Conservation (phyloP, 2,888 invertebrate genomes). For the Cinara cedri region DNA sequence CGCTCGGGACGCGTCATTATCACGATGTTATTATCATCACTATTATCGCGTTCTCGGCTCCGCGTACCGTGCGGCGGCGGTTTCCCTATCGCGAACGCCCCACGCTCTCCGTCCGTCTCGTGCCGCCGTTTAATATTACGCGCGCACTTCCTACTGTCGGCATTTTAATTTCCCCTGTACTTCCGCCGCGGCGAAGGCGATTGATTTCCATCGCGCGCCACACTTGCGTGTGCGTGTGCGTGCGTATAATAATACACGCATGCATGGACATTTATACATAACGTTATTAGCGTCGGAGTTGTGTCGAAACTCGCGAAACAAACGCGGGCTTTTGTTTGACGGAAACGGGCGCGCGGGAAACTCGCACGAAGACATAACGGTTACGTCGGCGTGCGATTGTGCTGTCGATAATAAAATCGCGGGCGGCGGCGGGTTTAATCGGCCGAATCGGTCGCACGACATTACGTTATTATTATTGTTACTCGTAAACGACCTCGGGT, state of each 20-base stretch:
- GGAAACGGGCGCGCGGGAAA: constrained; percentile 5
- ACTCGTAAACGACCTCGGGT: background rate
- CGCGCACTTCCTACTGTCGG: background rate
- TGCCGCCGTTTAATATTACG: background rate
- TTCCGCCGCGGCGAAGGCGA: background rate
- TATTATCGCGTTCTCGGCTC: too few species aligned
- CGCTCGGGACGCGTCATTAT: background rate
- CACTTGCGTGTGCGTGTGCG: too few species aligned
- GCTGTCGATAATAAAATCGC: too few species aligned
- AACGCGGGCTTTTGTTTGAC: background rate
- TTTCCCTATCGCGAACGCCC: background rate
- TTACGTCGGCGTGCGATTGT: too few species aligned
- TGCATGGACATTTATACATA: too few species aligned
- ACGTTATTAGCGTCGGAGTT: background rate
- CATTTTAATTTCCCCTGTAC: constrained; percentile 23
- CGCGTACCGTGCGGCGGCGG: too few species aligned
- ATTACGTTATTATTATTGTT: too few species aligned
- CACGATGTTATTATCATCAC: background rate
- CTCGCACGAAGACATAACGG: background rate
- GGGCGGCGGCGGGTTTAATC: too few species aligned
- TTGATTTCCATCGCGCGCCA: background rate
- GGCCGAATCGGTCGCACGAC: background rate
- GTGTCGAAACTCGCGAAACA: background rate
- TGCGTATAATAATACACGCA: background rate
- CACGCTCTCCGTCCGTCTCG: background rate